Conservation (phyloP, 2,797 vertebrate genomes). For the Perodicticus potto region DNA sequence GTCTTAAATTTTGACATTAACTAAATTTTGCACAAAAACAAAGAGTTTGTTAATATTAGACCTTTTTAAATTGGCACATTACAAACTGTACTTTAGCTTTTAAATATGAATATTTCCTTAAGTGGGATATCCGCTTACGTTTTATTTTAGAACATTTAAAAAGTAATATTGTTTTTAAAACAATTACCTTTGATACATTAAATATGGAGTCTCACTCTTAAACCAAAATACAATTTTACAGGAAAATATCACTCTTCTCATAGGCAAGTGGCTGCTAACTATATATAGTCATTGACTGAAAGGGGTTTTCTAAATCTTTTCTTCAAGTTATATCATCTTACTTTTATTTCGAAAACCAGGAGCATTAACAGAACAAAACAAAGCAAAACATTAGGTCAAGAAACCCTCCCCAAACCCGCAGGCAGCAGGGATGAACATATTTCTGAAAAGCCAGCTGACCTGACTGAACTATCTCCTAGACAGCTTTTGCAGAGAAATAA, state of each 20-base stretch:
- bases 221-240: not conserved
- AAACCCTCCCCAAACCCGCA: not conserved
- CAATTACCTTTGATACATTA: not conserved
- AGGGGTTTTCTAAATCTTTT: not conserved
- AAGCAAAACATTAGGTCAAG: not conserved
- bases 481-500: conserved; percentile 30
- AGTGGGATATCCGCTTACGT: not conserved
- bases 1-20: conserved; percentile 31
- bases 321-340: not conserved
- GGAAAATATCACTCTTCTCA: not conserved
- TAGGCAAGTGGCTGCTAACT: not conserved
- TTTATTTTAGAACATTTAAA: not conserved
- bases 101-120: not conserved
- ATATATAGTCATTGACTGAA: not conserved
- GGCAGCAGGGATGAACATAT: not conserved
- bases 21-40: not conserved
- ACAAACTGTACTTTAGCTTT: not conserved
- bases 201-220: not conserved
- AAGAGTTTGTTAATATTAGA: not conserved
- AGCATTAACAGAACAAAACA: not conserved
- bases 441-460: not conserved
- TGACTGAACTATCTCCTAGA: not conserved
- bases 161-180: conserved; percentile 7
- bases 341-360: conserved; percentile 39
- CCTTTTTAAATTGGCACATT: not conserved